Evolutionary conservation across 2,113 vertebrate species (phyloP).

Genomic region (Eolophus roseicapilla): DNA sequence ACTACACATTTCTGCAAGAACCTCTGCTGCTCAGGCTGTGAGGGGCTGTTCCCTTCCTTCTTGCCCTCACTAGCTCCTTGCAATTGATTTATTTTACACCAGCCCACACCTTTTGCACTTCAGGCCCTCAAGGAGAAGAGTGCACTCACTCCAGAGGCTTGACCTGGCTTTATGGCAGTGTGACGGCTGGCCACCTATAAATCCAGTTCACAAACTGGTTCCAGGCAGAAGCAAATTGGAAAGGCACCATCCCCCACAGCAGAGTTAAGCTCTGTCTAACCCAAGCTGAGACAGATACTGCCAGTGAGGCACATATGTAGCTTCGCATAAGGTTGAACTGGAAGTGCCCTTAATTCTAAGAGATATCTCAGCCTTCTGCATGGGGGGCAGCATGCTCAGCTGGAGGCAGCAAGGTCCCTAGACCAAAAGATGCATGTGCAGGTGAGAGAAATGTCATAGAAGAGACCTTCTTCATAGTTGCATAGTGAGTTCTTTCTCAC

Average conservation of each 20-base stretch:
- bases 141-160: neutral
- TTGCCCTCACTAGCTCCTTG: neutral
- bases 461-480: neutral
- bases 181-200: neutral
- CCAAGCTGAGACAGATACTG: neutral
- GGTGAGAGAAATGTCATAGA: neutral
- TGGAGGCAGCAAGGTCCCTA: neutral
- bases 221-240: neutral
- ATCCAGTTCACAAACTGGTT: neutral
- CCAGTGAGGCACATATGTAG: accelerated
- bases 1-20: neutral
- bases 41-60: neutral
- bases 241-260: neutral
- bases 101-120: neutral
- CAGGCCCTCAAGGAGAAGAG: neutral
- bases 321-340: neutral
- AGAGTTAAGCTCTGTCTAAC: neutral
- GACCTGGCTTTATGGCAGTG: neutral
- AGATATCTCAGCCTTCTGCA: too few relatives aligned
- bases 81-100: accelerated
- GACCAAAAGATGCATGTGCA: neutral
- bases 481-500: neutral
- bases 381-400: neutral
- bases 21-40: neutral
- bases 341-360: too few relatives aligned